A percentile compares a stretch with the other conserved stretches of the same genome.
phyloP scores from a whole-genome alignment of 2,113 vertebrate species.

The Orthonyx spaldingii region DNA sequence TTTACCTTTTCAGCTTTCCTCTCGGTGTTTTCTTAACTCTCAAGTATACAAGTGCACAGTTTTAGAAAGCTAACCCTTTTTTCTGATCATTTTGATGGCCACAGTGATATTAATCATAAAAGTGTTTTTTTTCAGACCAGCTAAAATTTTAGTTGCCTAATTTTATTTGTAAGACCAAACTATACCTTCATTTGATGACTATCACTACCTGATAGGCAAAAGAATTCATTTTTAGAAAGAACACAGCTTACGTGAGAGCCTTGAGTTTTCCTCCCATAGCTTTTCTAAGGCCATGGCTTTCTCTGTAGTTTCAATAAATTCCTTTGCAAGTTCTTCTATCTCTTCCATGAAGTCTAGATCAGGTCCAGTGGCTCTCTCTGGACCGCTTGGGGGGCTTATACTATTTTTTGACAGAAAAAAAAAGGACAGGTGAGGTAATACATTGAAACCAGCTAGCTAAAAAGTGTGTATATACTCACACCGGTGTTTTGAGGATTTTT shows the following conservation, averaged over 20 bases:
- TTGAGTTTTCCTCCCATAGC: slow-evolving; percentile 40
- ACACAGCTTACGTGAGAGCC: slow-evolving; percentile 33
- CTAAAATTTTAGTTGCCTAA: not conserved
- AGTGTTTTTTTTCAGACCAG: not conserved
- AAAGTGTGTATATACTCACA: not conserved
- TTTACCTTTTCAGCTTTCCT: not conserved
- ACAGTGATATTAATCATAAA: not conserved
- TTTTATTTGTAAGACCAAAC: not conserved
- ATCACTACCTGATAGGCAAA: not conserved
- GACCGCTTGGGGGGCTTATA: not conserved
- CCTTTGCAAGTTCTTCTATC: slow-evolving; percentile 59
- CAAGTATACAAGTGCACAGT: not conserved
- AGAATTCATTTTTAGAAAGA: not conserved
- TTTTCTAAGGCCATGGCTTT: slow-evolving; percentile 53
- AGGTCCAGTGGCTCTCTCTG: not conserved
- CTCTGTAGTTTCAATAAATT: slow-evolving; percentile 39
- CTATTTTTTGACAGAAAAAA: not conserved
- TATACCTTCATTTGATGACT: not conserved
- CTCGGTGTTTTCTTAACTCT: not conserved
- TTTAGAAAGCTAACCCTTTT: not conserved
- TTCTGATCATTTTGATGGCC: not conserved
- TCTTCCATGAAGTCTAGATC: slow-evolving; percentile 52
- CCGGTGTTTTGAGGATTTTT: not conserved
- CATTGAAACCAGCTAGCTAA: not conserved
- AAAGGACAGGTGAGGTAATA: not conserved